Evolutionary conservation across 2,888 invertebrate genomes (phyloP), one percentile per base, ranked within the genome.

Genomic region (Diarsia rubi): DNA sequence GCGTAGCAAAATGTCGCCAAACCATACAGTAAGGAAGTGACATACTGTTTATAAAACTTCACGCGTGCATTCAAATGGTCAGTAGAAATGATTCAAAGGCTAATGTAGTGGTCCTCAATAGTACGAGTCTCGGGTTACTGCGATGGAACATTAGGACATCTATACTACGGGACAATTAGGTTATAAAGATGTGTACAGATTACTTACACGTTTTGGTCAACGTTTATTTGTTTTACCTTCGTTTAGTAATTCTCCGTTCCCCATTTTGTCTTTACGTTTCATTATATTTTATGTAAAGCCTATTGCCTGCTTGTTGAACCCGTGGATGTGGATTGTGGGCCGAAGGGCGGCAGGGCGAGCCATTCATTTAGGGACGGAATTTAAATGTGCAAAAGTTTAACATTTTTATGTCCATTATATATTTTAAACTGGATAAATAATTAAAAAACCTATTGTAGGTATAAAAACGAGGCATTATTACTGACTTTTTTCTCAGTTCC

Each of bases 301-400:
- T 2, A 60, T 11, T 49, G 42, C 19, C 27, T 62, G 57, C 16
- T 8, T 14, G 11, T 8, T 14, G 11, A 21, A 11, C 19, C 27
- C 24, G 37, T 37, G 37, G 37, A 11, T 14, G 24, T 19, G 42
- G 16, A 2, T 19, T 31, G 49, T 0, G 27, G 63, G 45, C 3
- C 21, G 24, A 4, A 54, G n/a, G 31, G 21, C 31, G 37, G 9
- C 21, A 27, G 16, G 62, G 54, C 14, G 37, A 54, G 64, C 37
- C 42, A 44, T 69, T 69, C 27, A 63, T 63, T 45, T 57, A 54
- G 31, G 69, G 69, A 64, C 57, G 69, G 76, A 75, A 79, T 81
- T 69, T 67, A 60, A 79, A 69, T 65, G 64, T 73, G n/a, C 11
- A 65, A 79, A 79, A 45, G 37, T 75, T 67, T 63, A 31, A 67